These are phyloP conservation scores for Speoplatyrhinus poulsoni DNA, from an alignment of 2,113 vertebrate species.

Conservation along the genomic window DNA sequence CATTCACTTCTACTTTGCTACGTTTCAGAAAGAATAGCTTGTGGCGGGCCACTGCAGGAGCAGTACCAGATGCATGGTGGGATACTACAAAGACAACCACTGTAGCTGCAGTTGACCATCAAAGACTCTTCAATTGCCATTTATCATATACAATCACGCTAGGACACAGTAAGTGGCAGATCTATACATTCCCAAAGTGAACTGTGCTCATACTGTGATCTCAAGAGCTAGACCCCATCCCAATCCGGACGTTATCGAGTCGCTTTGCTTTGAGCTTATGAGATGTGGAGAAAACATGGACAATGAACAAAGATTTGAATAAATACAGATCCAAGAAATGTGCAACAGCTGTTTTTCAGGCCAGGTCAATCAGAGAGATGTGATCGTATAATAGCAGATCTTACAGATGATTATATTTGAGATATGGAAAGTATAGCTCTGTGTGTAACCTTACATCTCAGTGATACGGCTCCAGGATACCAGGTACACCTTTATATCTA, in stretches of 20 bases:
- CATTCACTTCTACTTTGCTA: constrained; percentile 29
- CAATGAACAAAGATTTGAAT: constrained; percentile 22
- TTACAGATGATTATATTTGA: constrained; percentile 2
- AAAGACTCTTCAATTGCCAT: constrained; percentile 1
- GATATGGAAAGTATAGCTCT: constrained; percentile 36
- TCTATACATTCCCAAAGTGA: constrained; percentile 16
- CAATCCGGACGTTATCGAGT: constrained; percentile 46
- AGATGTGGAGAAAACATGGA: constrained; percentile 43
- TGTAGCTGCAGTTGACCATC: background rate
- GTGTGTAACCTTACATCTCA: background rate
- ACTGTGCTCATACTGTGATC: constrained; percentile 16
- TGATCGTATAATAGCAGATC: background rate
- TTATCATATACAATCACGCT: constrained; percentile 5
- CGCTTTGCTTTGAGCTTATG: constrained; percentile 43
- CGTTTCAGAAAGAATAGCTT: constrained; percentile 21
- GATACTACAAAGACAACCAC: constrained; percentile 6
- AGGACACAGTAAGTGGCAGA: constrained; percentile 22
- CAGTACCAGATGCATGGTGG: constrained; percentile 7
- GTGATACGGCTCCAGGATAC: background rate
- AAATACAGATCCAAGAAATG: constrained; percentile 42
- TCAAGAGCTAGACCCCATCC: constrained; percentile 38
- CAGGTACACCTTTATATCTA: background rate
- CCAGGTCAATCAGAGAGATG: constrained; percentile 34
- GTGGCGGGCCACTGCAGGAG: constrained; percentile 32
- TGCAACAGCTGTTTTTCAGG: constrained; percentile 15